Base-by-base conservation (phyloP, 2,888 invertebrate species). In the Punctoribates punctum region DNA sequence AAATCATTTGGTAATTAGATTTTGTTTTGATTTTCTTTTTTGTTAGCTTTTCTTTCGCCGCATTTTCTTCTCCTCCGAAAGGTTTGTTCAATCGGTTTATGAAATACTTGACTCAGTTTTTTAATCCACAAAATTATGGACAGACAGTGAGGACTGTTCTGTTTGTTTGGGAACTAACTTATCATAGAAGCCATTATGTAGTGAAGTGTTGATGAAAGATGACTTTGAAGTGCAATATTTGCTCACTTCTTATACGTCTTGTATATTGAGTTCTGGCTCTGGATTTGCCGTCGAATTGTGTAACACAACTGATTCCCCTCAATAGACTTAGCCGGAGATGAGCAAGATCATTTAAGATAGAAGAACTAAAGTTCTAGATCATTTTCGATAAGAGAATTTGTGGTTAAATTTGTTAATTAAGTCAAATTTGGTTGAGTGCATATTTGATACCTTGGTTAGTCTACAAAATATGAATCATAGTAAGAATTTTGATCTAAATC, bases 121-220 rank as follows among this genome's bases (percentile, higher is more conserved):
- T 48, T 48, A 48, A 48, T 48, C 48, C 17, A 6, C 3, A 15
- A 48, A 13, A 48, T 48, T 48, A 48, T 48, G 48, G 17, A 17
- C 9, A 11, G 17, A 48, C 42, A 42, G 8, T 42, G 8, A 5
- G 5, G 11, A n/a, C n/a, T 42, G 8, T 11, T 13, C 48, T 13
- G 48, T 13, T 48, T 13, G 48, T 13, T 17, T 17, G 6, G 17
- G 17, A 48, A 6, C 48, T 13, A 11, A 17, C 17, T 17, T 60
- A 23, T 60, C 9, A 23, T 60, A 60, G 6, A 17, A 6, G 27
- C 23, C 15, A 60, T 23, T 60, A 60, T 60, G 60, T 60, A 27
- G 23, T 25, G 60, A 60, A 60, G 60, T 60, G 27, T 60, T 60
- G 23, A 23, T 60, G 60, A 60, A 60, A 60, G 20, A 60, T 60